Percentiles rank a stretch among this genome's conserved stretches.
These are phyloP conservation scores for Stegodyphus dumicola DNA, from an alignment of 1,140 invertebrate species.

Conservation along the genomic window DNA sequence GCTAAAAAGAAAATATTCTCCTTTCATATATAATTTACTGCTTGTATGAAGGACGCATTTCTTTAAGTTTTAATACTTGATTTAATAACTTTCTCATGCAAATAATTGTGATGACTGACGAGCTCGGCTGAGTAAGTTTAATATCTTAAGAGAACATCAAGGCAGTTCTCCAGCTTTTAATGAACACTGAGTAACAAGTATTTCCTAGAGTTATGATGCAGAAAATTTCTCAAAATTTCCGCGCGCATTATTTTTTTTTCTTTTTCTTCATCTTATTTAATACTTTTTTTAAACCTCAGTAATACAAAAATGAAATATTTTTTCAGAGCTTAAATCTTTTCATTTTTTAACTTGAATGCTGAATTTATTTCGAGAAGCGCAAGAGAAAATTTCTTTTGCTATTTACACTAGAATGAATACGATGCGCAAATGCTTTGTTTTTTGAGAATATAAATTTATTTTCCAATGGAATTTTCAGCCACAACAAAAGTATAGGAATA, in stretches of 20 bases:
- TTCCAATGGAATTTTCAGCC: no score
- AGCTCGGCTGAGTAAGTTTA: not conserved
- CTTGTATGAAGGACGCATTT: conserved; percentile 48
- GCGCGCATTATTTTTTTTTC: not conserved
- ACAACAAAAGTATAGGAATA: no score
- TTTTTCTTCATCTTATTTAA: no score
- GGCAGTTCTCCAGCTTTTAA: not conserved
- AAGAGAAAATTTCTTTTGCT: no score
- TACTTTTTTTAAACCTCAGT: no score
- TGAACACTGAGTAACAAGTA: conserved; percentile 4
- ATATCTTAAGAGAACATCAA: not conserved
- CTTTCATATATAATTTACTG: conserved; percentile 52
- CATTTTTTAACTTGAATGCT: no score
- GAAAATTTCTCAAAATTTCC: conserved; percentile 1
- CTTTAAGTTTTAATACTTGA: conserved; percentile 55
- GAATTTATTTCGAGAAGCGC: no score
- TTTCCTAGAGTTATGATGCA: not conserved
- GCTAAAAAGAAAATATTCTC: conserved; percentile 26
- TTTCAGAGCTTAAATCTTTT: no score
- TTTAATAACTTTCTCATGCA: conserved; percentile 61
- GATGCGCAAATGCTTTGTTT: no score
- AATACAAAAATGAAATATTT: no score
- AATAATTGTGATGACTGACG: conserved; percentile 44
- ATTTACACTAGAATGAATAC: no score
- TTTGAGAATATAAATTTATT: no score